Conservation (phyloP, 2,113 vertebrate species). For the Saguinus imperator region DNA sequence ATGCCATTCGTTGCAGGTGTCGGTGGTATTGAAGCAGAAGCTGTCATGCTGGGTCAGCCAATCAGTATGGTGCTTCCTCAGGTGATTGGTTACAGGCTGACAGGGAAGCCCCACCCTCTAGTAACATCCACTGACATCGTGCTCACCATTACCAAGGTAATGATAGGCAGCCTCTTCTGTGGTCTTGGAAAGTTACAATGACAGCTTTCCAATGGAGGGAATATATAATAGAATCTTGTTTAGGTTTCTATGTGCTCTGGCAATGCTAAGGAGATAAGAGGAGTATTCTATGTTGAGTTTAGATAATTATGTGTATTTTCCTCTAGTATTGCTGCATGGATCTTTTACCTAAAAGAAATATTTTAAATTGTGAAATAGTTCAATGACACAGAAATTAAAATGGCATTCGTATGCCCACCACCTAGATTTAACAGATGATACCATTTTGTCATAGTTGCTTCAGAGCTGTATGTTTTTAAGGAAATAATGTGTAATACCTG, state of each 20-base stretch:
- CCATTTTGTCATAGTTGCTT: conserved; percentile 18
- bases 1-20: conserved; percentile 86
- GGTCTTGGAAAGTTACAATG: background rate
- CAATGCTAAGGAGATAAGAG: background rate
- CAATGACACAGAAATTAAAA: conserved; percentile 9
- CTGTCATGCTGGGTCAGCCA: conserved; percentile 98
- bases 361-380: conserved; percentile 14
- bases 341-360: background rate
- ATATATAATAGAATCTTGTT: background rate
- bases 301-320: background rate
- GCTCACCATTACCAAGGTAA: conserved; percentile 97
- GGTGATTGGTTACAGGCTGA: conserved; percentile 94
- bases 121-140: conserved; percentile 99
- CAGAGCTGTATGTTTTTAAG: conserved; percentile 10
- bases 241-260: background rate
- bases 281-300: conserved; percentile 5
- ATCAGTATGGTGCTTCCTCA: conserved; percentile 99
- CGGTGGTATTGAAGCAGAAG: conserved; percentile 98
- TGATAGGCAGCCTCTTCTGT: background rate
- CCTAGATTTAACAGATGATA: background rate
- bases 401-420: background rate
- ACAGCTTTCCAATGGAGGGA: background rate
- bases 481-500: conserved; percentile 28
- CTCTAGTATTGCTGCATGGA: background rate
- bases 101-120: conserved; percentile 88